Evolutionary conservation across 2,113 vertebrate genomes (phyloP), one percentile per base, ranked within the genome.

Genomic region (Oryzias woworae): DNA sequence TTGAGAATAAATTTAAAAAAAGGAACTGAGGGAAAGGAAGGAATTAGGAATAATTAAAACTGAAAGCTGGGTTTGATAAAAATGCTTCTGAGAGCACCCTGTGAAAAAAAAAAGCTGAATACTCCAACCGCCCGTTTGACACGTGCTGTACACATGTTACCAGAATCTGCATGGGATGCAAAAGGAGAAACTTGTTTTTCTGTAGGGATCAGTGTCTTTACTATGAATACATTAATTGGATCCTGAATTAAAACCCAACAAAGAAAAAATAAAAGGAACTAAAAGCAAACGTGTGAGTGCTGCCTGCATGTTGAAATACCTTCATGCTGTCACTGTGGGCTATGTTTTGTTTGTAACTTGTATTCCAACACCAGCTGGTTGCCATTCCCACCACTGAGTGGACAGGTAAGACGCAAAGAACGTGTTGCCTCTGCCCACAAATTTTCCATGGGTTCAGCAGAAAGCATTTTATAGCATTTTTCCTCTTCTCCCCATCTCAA

Each of bases 391-490:
- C 18, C 20, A 51, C 85, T 87, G 80, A 90, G 85, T 89, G 83
- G 78, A 82, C 77, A 83, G 86, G 76, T 90, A 85, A 36, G 58
- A 81, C 47, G 64, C 63, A 62, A 68, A 71, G 57, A 69, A 73
- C 17, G 26, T 49, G 68, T 75, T 85, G 71, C 74, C 71, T 66
- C 61, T 66, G 62, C 71, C 75, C 20, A 4, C 71, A 70, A 67
- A 77, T 90, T 90, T 92, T 92, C 90, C 89, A 88, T 82, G 75
- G 68, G 80, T 89, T 90, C 88, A 90, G 90, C 91, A 88, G 78
- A 87, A 90, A 84, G 75, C 36, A 69, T 86, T 91, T 91, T 88
- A 92, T 85, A 53, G 88, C 68, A 82, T 80, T 69, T 84, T 85
- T 90, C 75, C 74, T 77, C 74, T 79, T 76, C 12, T 48, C n/a